Conservation (phyloP, 2,113 vertebrate species). For the Tragulus kanchil region DNA sequence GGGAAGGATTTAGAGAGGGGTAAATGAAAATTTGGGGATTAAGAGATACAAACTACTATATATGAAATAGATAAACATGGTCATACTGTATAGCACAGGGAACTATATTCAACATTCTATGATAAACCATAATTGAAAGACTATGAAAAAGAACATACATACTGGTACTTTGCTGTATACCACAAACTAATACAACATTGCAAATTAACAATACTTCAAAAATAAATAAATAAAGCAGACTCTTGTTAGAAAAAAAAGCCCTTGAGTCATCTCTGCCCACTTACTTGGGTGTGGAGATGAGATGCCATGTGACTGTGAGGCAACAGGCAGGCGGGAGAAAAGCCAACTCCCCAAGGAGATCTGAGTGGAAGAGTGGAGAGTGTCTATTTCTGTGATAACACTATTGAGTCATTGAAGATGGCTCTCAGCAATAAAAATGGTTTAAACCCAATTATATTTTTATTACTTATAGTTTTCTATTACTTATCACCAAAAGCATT, state of each 20-base stretch:
- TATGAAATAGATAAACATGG: not conserved
- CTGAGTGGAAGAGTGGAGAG: not conserved
- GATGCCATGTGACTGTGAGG: not conserved
- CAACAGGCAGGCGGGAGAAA: not conserved
- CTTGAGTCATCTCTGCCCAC: not conserved
- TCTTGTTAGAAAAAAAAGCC: not conserved
- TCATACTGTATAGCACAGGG: not conserved
- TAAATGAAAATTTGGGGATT: not conserved
- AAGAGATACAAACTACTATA: not conserved
- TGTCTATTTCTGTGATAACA: not conserved
- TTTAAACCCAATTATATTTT: not conserved
- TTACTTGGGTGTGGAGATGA: not conserved
- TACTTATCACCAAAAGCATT: not conserved
- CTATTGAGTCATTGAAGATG: not conserved
- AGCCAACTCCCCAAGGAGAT: not conserved
- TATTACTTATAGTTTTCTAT: not conserved
- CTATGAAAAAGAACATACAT: not conserved
- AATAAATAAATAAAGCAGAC: not conserved
- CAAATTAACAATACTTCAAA: not conserved
- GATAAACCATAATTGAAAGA: not conserved
- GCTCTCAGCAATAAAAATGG: constrained; percentile 35
- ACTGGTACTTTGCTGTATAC: not conserved
- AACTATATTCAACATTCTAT: not conserved
- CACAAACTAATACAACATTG: not conserved
- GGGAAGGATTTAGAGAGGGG: not conserved